Base-by-base conservation (phyloP, 2,888 invertebrate species). In the Serripes groenlandicus region DNA sequence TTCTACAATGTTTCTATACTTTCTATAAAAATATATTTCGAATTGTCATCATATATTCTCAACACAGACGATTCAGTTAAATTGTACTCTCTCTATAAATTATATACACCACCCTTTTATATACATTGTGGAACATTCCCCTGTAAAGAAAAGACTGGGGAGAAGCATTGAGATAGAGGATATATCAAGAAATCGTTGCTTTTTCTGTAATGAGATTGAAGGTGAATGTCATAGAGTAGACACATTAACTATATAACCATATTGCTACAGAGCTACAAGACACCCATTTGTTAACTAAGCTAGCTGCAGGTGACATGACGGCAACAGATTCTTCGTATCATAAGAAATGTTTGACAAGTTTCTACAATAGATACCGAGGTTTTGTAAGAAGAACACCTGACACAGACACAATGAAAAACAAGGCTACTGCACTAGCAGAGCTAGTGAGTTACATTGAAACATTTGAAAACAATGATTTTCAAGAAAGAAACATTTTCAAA, bases 241-340 rank as follows among this genome's bases (percentile, higher is more conserved):
- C 9, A 54, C 54, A 54, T 54, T 54, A 23, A n/a, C 54, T 9
- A 15, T 54, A 23, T 9, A 54, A 5, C n/a, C 54, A 9, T 15
- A n/a, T 15, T 15, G 9, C 7, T 15, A n/a, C 9, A 54, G n/a
- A 54, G n/a, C n/a, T 54, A n/a, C 18, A 54, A 54, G 11, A 54
- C 5, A n/a, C 11, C n/a, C 9, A 42, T 11, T 11, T 42, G 18
- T n/a, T 54, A n/a, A n/a, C 54, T 15, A 54, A 54, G n/a, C n/a
- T 54, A 54, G 54, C 54, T 15, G 54, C 54, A 23, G 54, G 54
- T 15, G 54, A 15, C 23, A 54, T 54, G 54, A 23, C 54, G n/a
- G 54, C 54, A n/a, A 54, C 54, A n/a, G 54, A 54, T 54, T 54
- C 54, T 54, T 9, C n/a, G 54, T 54, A 54, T n/a, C 54, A 54